phyloP scores from a whole-genome alignment of 2,113 vertebrate genomes.

The Coracopsis vasa region DNA sequence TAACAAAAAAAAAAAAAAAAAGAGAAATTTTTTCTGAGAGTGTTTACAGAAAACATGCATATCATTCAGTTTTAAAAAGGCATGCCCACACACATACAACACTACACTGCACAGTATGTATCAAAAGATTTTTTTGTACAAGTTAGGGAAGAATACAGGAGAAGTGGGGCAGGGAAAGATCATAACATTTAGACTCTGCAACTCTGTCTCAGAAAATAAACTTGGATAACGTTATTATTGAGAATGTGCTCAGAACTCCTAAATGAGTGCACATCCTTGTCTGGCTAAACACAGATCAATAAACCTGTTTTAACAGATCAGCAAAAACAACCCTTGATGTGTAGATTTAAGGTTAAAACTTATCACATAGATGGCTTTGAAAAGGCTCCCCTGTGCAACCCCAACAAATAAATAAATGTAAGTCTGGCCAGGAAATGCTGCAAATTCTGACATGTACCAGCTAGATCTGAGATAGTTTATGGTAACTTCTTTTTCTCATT shows the following conservation, averaged over 20 bases:
- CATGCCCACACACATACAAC: too few relatives aligned
- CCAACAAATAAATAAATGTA: background rate
- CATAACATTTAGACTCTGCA: background rate
- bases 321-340: background rate
- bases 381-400: background rate
- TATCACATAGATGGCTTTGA: background rate
- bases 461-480: background rate
- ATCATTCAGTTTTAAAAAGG: background rate
- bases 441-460: background rate
- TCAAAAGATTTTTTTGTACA: background rate
- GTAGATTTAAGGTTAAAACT: background rate
- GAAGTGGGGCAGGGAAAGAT: background rate
- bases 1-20: background rate
- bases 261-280: background rate
- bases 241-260: background rate
- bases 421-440: background rate
- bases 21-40: background rate
- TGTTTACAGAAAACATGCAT: background rate
- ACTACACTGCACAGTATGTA: background rate
- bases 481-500: background rate
- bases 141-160: background rate
- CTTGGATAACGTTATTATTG: background rate
- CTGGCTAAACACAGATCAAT: background rate
- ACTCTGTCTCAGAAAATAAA: background rate
- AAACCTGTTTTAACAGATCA: background rate